Evolutionary conservation across 2,113 vertebrate genomes (phyloP).

Genomic region (Ictalurus punctatus): DNA sequence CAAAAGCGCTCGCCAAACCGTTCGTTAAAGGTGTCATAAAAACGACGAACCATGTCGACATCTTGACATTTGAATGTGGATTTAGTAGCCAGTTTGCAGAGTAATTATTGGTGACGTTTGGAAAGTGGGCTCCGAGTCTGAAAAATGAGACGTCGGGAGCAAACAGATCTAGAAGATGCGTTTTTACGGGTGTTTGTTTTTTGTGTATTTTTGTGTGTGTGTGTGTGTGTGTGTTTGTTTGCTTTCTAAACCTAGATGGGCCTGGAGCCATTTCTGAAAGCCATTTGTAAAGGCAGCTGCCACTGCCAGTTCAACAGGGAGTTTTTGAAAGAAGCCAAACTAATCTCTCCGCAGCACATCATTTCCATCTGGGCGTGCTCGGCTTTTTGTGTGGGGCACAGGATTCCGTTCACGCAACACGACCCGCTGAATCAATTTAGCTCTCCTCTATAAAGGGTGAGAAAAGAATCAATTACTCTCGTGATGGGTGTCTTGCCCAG

Average conservation of each 20-base stretch:
- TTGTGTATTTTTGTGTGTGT: background rate
- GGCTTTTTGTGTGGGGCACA: conserved; percentile 19
- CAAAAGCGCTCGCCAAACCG: conserved; percentile 5
- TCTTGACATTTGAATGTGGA: conserved; percentile 20
- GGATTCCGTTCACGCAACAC: conserved; percentile 37
- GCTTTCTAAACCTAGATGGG: conserved; percentile 5
- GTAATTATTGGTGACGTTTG: conserved; percentile 22
- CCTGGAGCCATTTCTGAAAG: conserved; percentile 25
- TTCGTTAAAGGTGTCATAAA: conserved; percentile 27
- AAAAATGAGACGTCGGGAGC: conserved; percentile 21
- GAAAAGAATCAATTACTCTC: conserved; percentile 49
- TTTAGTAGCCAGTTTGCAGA: conserved; percentile 7
- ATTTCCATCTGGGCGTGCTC: conserved; percentile 36
- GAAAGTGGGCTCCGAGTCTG: conserved; percentile 21
- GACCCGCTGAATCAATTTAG: conserved; percentile 53
- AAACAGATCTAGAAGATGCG: conserved; percentile 5
- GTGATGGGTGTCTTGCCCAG: conserved; percentile 19
- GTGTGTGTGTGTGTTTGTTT: background rate
- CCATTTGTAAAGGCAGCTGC: conserved; percentile 38
- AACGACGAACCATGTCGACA: conserved; percentile 21
- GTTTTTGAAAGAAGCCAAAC: conserved; percentile 28
- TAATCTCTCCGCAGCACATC: conserved; percentile 33
- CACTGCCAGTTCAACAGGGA: conserved; percentile 15
- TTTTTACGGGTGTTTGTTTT: background rate
- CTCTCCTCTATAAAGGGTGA: conserved; percentile 23